Conservation (phyloP, 2,113 vertebrate genomes). For the Nothoprocta perdicaria region DNA sequence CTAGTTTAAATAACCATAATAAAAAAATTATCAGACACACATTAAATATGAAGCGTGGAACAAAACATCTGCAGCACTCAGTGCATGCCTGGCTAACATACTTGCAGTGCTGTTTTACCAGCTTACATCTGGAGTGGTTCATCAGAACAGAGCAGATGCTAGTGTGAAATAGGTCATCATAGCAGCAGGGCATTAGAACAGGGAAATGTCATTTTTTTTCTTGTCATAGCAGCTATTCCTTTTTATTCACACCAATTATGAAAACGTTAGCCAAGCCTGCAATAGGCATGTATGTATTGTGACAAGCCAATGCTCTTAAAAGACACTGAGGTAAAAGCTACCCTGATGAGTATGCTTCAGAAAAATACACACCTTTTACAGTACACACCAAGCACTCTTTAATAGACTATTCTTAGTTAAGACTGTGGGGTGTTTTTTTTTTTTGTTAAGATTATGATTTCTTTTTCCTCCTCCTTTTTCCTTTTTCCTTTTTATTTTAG, state of each 20-base stretch:
- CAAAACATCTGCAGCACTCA: conserved; percentile 33
- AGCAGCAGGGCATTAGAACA: conserved; percentile 49
- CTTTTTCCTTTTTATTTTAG: conserved; percentile 26
- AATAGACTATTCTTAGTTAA: not conserved
- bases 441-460: not conserved
- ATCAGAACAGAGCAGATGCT: conserved; percentile 65
- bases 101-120: conserved; percentile 7
- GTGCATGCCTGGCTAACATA: conserved; percentile 11
- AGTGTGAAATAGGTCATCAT: conserved; percentile 69
- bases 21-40: conserved; percentile 15
- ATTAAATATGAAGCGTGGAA: conserved; percentile 10
- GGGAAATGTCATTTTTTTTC: conserved; percentile 26
- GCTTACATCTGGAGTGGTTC: conserved; percentile 64
- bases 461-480: no score
- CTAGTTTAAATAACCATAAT: conserved; percentile 5
- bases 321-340: conserved; percentile 13
- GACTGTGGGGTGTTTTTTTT: not conserved
- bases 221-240: conserved; percentile 43
- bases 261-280: conserved; percentile 55
- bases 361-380: not conserved
- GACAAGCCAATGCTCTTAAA: conserved; percentile 5
- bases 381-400: not conserved
- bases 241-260: conserved; percentile 70
- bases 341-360: not conserved
- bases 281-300: conserved; percentile 7